A percentile compares a stretch with the other conserved stretches of the same genome.
These are phyloP conservation scores for Menura novaehollandiae DNA, from an alignment of 2,113 vertebrate genomes.

Conservation along the genomic window DNA sequence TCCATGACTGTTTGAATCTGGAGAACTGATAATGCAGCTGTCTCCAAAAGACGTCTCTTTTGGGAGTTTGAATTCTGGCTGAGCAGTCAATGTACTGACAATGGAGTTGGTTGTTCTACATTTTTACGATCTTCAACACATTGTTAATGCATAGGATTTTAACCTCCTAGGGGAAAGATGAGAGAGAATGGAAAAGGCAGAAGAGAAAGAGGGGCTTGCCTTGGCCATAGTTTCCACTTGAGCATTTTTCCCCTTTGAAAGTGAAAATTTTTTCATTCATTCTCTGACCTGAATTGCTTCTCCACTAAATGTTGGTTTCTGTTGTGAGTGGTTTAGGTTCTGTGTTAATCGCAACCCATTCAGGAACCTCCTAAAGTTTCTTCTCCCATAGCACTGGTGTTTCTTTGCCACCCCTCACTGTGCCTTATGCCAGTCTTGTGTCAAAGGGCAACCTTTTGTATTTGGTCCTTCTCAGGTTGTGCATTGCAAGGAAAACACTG, in stretches of 20 bases:
- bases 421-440: not conserved
- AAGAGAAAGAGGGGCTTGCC: not conserved
- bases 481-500: not conserved
- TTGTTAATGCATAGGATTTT: not conserved
- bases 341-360: not conserved
- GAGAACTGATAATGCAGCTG: not conserved
- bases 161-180: not conserved
- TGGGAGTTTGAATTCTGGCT: not conserved
- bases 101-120: not conserved
- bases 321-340: not conserved
- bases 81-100: not conserved
- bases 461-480: not conserved
- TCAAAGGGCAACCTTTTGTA: not conserved
- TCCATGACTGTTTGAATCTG: not conserved
- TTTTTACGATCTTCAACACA: not conserved
- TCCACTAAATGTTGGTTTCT: not conserved
- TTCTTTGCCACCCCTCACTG: not conserved
- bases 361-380: not conserved
- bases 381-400: fast-evolving
- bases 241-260: not conserved
- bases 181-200: not conserved
- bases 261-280: not conserved
- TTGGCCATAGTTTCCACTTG: not conserved
- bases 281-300: not conserved
- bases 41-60: not conserved